These are phyloP conservation scores for Dugesia japonica DNA, from an alignment of 2,888 invertebrate species.

Conservation along the genomic window DNA sequence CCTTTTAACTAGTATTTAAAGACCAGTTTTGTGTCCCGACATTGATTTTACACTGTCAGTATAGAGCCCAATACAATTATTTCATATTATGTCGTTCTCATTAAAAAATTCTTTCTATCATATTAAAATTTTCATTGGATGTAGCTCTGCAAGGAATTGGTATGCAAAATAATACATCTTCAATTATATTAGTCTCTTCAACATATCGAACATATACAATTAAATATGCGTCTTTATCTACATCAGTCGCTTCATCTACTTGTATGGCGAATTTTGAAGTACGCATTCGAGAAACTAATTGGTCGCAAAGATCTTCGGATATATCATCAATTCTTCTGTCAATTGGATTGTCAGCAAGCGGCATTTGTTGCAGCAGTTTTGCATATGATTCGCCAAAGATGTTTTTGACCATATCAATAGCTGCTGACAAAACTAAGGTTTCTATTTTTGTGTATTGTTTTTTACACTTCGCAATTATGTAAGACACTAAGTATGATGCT, in stretches of 20 bases:
- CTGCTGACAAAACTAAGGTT: not conserved
- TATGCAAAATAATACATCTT: not conserved
- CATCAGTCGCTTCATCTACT: slow-evolving; percentile 13
- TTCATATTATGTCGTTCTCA: not conserved
- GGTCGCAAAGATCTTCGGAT: not conserved
- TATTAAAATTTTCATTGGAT: not conserved
- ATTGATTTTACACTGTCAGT: not conserved
- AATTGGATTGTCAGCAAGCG: not conserved
- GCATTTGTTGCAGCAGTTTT: not conserved
- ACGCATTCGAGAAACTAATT: slow-evolving; percentile 7
- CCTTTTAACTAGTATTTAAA: not conserved
- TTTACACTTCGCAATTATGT: slow-evolving; percentile 2
- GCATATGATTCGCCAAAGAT: slow-evolving; percentile 7
- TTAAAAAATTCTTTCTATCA: not conserved
- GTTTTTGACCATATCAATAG: not conserved
- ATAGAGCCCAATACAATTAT: not conserved
- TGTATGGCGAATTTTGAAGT: not conserved
- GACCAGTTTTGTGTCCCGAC: not conserved
- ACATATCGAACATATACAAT: not conserved
- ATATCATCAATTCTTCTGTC: not conserved
- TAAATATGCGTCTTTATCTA: not conserved
- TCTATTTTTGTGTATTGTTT: not conserved
- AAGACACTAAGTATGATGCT: not conserved
- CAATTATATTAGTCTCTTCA: not conserved
- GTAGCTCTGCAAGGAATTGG: not conserved